Evolutionary conservation across 1,140 invertebrate genomes (phyloP).

Genomic region (Parasteatoda tepidariorum): DNA sequence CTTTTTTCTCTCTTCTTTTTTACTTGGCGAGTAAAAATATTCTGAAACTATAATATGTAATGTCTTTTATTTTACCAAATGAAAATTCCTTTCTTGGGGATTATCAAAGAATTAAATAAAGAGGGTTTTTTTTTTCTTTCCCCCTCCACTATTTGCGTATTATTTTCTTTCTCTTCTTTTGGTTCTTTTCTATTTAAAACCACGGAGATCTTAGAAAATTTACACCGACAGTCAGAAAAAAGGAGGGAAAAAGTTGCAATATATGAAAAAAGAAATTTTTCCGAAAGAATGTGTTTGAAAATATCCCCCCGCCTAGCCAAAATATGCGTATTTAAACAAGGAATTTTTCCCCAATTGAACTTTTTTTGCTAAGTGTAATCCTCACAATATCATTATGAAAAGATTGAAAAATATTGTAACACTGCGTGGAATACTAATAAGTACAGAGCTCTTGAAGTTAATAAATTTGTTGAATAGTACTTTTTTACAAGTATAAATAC

Average conservation of each 20-base stretch:
- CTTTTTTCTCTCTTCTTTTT: not conserved
- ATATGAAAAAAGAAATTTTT: conserved; percentile 24
- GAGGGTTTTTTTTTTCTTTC: conserved; percentile 12
- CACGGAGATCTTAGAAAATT: conserved; percentile 45
- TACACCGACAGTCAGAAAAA: conserved; percentile 40
- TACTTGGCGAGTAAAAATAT: conserved; percentile 41
- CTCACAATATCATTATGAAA: not conserved
- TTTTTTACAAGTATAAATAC: too few relatives aligned
- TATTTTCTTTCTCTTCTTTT: conserved; percentile 9
- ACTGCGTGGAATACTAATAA: not conserved
- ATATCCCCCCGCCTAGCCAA: conserved; percentile 41
- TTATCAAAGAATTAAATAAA: conserved; percentile 58
- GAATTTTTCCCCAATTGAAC: not conserved
- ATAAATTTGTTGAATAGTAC: not conserved
- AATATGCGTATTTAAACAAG: conserved; percentile 54
- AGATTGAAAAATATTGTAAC: not conserved
- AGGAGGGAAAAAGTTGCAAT: conserved; percentile 2
- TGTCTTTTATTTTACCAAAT: conserved; percentile 59
- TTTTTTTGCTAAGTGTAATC: not conserved
- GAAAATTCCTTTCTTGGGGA: conserved; percentile 53
- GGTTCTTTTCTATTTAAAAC: conserved; percentile 11
- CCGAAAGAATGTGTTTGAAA: conserved; percentile 49
- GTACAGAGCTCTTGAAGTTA: not conserved
- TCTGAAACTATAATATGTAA: conserved; percentile 55
- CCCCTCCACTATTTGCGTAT: not conserved